Evolutionary conservation across 2,113 vertebrate species (phyloP).

Genomic region (Tursiops truncatus): DNA sequence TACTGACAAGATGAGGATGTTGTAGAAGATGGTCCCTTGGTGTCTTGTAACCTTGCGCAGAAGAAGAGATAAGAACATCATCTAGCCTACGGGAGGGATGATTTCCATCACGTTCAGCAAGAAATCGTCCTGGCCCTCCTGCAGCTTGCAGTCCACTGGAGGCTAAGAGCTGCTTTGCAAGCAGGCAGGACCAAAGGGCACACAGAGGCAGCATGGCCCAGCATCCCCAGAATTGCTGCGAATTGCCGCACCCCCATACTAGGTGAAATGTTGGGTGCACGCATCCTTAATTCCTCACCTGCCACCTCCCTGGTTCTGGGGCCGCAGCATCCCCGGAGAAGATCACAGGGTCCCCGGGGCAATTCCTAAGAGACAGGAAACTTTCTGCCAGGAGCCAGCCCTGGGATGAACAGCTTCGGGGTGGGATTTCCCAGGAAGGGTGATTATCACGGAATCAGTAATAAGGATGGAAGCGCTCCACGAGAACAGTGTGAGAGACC

Average conservation of each 20-base stretch:
- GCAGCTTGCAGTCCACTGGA: no score
- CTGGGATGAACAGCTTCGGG: slow-evolving; percentile 24
- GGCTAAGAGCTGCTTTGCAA: background rate
- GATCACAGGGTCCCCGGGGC: slow-evolving; percentile 19
- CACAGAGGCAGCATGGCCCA: background rate
- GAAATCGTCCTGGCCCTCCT: fast-evolving
- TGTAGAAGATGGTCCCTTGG: background rate
- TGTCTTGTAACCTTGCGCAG: background rate
- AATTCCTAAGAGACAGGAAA: slow-evolving; percentile 41
- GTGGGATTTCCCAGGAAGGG: slow-evolving; percentile 66
- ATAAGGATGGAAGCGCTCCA: slow-evolving; percentile 66
- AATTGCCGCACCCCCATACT: fast-evolving
- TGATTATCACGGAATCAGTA: slow-evolving; percentile 76
- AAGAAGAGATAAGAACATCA: background rate
- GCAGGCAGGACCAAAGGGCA: background rate
- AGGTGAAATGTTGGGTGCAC: background rate
- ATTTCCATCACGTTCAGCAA: background rate
- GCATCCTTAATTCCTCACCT: background rate
- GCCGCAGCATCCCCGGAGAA: background rate
- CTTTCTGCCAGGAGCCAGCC: slow-evolving; percentile 54
- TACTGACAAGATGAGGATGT: background rate
- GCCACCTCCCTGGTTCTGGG: background rate
- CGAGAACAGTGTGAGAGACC: slow-evolving; percentile 68
- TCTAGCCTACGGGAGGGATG: background rate
- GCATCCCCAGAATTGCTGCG: background rate